Evolutionary conservation across 2,113 vertebrate species (phyloP), one percentile per base, ranked within the genome.

Genomic region (Sphaerodactylus townsendi): DNA sequence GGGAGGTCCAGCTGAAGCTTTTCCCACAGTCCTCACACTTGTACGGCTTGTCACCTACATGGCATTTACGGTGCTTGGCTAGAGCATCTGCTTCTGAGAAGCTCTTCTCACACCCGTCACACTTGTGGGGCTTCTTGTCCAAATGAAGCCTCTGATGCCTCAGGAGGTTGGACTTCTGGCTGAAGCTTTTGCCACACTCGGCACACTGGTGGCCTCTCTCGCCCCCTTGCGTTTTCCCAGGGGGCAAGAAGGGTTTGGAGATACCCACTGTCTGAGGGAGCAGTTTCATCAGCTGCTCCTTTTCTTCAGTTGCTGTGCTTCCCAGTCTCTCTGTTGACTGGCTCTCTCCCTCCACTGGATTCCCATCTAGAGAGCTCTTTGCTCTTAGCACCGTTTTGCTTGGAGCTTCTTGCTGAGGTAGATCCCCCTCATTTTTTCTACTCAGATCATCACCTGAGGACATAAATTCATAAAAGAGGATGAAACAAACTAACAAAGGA

Each of bases 11-110:
- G 56, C 97, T 98, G 95, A 98, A 98, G 93, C 97, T 98, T 93
- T 98, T 98, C 85, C 97, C 98, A 28, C 98, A 98, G 94, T 98
- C 97, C 94, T 97, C 97, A 74, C 98, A 98, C 94, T 97, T 98
- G 90, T 97, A 98, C 3, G 98, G 98, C 90, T 98, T 98, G 93
- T 98, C 97, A 86, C 97, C 97, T 96, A 91, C 46, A 85, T 81
- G 80, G 46, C 17, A 62, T n/a, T 82, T 35, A 35, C 6, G 9
- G 65, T 11, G 71, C 19, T 10, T 37, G 73, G 65, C 73, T 65
- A 86, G 85, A 2, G 85, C 85, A 33, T 81, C 41, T 0, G 79
- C 50, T 50, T 86, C 85, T 6, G 73, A 25, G 33, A 77, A 86
- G 50, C 73, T 65, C 44, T 86, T 82, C 33, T 72, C 85, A 5